Evolutionary conservation across 2,797 vertebrate genomes (phyloP), one percentile per base, ranked within the genome.

Genomic region (Typhlichthys subterraneus): DNA sequence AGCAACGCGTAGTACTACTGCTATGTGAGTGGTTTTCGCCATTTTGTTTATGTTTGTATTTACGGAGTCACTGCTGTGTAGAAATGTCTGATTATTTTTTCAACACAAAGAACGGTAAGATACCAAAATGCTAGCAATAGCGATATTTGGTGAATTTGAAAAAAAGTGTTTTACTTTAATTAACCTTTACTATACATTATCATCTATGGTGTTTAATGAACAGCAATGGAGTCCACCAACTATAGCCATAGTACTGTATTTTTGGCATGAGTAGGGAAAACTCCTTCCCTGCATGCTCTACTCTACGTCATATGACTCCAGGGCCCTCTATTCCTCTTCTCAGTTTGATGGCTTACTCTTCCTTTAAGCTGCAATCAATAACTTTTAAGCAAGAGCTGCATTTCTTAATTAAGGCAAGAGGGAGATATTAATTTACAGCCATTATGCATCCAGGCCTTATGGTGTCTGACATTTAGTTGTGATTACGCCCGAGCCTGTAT

Each of bases 401-500:
- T 87, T 86, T 87, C 89, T 90, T 91, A 92, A 93, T 93, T 92
- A 93, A 93, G 86, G 86, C 70, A 77, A 77, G 82, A 77, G 71
- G 75, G 76, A 79, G 82, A 85, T 91, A 92, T 92, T 88, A 87
- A 90, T 92, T 91, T 90, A 79, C 79, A 91, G 83, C 82, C 70
- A 87, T 91, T 91, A 90, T 87, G 79, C 86, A 79, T 57, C 75
- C 72, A 78, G 70, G 82, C 92, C 91, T 93, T 93, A 91, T 90
- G 89, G 86, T 88, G 88, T 88, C 88, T 91, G 90, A 89, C 90
- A 90, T 90, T 92, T 90, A 87, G 88, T 89, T 90, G 90, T 91
- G 90, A 92, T 92, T 91, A 92, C 83, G 87, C 70, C 75, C 81
- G 75, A 83, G 81, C 82, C 85, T 89, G 87, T 92, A 87, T 86